phyloP scores from a whole-genome alignment of 2,888 invertebrate species.

The Pheosia gnoma region DNA sequence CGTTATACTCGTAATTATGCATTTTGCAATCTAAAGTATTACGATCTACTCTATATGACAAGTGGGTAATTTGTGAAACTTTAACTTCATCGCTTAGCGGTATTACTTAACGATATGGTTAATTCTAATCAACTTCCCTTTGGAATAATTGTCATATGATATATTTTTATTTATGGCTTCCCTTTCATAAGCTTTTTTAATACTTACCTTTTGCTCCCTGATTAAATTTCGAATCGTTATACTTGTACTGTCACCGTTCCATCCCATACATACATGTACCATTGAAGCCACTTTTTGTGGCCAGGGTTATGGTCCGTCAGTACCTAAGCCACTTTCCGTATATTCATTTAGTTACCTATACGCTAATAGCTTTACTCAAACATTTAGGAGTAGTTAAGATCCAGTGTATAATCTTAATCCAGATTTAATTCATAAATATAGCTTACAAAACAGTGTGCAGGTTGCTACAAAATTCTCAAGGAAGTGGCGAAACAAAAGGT shows the following conservation, averaged over 20 bases:
- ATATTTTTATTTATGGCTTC: no score
- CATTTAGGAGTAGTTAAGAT: neutral
- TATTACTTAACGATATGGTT: neutral
- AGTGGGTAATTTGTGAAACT: conserved; percentile 8
- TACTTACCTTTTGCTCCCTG: no score
- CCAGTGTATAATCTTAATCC: neutral
- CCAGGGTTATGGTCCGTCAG: no score
- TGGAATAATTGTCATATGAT: neutral
- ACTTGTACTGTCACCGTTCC: no score
- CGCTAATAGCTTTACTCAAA: no score
- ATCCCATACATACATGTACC: no score
- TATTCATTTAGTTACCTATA: no score
- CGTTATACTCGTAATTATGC: no score
- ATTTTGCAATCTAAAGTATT: neutral
- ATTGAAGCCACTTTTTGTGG: no score
- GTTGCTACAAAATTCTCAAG: conserved; percentile 50
- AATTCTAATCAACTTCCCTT: neutral
- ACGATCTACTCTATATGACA: conserved; percentile 1
- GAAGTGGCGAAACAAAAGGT: conserved; percentile 53
- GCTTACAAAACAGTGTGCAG: conserved; percentile 1
- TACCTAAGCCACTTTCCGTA: no score
- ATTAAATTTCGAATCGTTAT: no score
- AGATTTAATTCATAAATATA: neutral
- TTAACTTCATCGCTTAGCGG: conserved; percentile 4
- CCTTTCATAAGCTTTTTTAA: no score